These are phyloP conservation scores for Craniophora ligustri DNA, from an alignment of 2,888 invertebrate genomes.

Conservation along the genomic window DNA sequence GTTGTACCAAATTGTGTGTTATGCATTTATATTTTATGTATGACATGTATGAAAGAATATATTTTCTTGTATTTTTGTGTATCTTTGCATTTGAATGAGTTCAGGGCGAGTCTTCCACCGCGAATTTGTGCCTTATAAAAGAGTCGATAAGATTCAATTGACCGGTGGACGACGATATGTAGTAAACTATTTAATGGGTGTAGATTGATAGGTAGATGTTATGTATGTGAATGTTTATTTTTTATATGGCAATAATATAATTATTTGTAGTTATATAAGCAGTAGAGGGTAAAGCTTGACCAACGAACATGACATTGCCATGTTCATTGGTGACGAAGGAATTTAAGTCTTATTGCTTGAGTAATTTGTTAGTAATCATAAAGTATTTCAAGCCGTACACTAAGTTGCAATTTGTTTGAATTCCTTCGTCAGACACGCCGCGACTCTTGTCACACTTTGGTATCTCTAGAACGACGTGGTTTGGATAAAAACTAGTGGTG, in stretches of 20 bases:
- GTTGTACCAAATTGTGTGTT: slow-evolving; percentile 78
- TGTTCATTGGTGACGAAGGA: slow-evolving; percentile 62
- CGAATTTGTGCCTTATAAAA: slow-evolving; percentile 54
- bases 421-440: slow-evolving; percentile 63
- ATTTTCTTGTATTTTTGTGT: slow-evolving; percentile 61
- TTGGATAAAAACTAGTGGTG: slow-evolving; percentile 20
- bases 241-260: slow-evolving; percentile 60
- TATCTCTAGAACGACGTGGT: slow-evolving; percentile 43
- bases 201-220: slow-evolving; percentile 86
- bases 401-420: slow-evolving; percentile 40
- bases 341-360: slow-evolving; percentile 44
- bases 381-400: background rate
- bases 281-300: slow-evolving; percentile 76
- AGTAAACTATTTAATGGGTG: slow-evolving; percentile 60
- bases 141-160: slow-evolving; percentile 51
- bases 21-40: slow-evolving; percentile 74
- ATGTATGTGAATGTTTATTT: slow-evolving; percentile 80
- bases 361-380: background rate
- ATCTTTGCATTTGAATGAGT: slow-evolving; percentile 69
- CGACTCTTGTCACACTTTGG: slow-evolving; percentile 68
- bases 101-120: slow-evolving; percentile 53
- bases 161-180: slow-evolving; percentile 56
- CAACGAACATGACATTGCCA: slow-evolving; percentile 52
- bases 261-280: slow-evolving; percentile 66
- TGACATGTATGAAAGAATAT: slow-evolving; percentile 69